Percentiles rank a stretch among this genome's conserved stretches.
These are phyloP conservation scores for Nannospalax galili DNA, from an alignment of 2,113 vertebrate species.

Conservation along the genomic window DNA sequence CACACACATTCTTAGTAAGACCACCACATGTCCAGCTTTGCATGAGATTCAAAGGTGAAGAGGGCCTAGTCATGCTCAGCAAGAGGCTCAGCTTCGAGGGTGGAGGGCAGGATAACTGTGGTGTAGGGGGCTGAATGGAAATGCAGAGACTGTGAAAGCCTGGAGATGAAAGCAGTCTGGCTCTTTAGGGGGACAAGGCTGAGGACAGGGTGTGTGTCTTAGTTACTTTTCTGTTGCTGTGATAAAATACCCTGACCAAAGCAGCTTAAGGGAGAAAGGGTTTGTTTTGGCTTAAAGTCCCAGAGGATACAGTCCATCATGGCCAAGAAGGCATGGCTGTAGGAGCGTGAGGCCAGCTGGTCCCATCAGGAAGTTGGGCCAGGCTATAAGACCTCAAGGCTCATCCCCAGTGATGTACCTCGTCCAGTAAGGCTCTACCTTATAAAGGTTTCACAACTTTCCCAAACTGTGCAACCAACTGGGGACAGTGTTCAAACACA, in stretches of 20 bases:
- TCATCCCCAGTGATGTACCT: not conserved
- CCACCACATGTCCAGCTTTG: not conserved
- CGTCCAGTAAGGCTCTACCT: not conserved
- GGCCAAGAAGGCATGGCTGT: not conserved
- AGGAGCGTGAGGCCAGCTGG: not conserved
- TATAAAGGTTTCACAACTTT: not conserved
- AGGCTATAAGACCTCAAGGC: not conserved
- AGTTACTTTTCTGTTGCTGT: not conserved
- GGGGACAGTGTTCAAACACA: not conserved
- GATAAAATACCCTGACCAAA: not conserved
- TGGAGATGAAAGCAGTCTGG: not conserved
- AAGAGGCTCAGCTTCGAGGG: not conserved
- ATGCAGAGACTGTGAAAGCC: not conserved
- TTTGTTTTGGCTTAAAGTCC: not conserved
- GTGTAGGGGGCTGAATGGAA: accelerated
- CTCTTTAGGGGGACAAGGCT: not conserved
- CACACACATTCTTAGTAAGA: not conserved
- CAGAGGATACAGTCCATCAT: not conserved
- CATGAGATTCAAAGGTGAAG: not conserved
- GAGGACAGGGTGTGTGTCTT: not conserved
- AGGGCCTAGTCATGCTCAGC: not conserved
- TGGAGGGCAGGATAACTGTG: not conserved
- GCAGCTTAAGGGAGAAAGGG: no score
- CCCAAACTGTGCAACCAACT: not conserved
- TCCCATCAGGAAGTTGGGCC: not conserved